Evolutionary conservation across 2,113 vertebrate species (phyloP), one percentile per base, ranked within the genome.

Genomic region (Ceuthmochares aereus): DNA sequence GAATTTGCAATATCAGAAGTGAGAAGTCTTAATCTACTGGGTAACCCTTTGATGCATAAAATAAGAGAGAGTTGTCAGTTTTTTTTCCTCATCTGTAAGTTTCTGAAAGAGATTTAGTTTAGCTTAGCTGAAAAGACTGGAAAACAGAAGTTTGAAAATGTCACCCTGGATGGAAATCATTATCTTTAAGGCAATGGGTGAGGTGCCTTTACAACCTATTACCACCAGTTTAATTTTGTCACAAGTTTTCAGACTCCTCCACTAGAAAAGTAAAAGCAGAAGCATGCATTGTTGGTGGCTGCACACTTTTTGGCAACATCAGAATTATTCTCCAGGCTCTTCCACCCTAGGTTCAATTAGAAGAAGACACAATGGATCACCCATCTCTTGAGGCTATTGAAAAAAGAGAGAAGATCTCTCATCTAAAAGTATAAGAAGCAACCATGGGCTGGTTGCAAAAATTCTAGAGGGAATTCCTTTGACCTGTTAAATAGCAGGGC

Each of bases 21-120:
- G 84, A 96, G 96, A 96, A 94, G 72, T 60, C 87, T 95, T 92
- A 77, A 93, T 97, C 34, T 95, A 68, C 19, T 89, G 69, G 64
- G 84, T 96, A 97, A 97, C 90, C 37, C 95, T 97, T 93, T 97
- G 95, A 98, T 97, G 96, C 96, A 91, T 98, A 96, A 97, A 97
- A 94, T 82, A 86, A 95, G 66, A 93, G 30, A 72, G 18, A 22
- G 40, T 70, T 74, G 18, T 10, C 2, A 7, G 1, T 8, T 8
- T 16, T 59, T 63, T 37, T 81, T 55, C 64, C 27, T 89, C 76
- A 85, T 87, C 51, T 63, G 3, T 79, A 83, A 84, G 43, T 67
- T 97, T 96, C 96, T 47, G 37, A 82, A 87, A 94, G 94, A 66
- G 17, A 49, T 72, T 69, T 55, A 40, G 43, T 87, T 96, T 86